A percentile compares a stretch with the other conserved stretches of the same genome.
Conservation (phyloP, 2,113 vertebrate species). For the Grallaria varia region DNA sequence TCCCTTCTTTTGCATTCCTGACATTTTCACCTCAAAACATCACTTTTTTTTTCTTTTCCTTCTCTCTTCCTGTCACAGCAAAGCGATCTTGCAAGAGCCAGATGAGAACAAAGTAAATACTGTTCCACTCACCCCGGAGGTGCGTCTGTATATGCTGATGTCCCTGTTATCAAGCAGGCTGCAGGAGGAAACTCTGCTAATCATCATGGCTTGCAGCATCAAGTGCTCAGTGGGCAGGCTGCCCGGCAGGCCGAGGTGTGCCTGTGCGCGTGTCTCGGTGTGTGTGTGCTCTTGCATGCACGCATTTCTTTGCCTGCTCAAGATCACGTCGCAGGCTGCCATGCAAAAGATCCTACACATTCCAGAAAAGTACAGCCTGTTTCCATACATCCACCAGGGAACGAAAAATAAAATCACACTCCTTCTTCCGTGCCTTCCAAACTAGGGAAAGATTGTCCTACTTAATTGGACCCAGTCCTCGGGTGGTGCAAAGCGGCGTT, state of each 20-base stretch:
- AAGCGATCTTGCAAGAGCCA: neutral
- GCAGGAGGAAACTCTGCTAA: constrained; percentile 18
- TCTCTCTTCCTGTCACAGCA: neutral
- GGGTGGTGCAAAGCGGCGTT: rapidly evolving
- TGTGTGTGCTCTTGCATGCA: neutral
- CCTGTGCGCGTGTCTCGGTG: neutral
- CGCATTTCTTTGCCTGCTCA: neutral
- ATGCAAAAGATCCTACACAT: neutral
- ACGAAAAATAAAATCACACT: neutral
- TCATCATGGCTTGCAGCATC: neutral
- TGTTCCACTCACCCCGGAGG: neutral
- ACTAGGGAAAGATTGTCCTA: neutral
- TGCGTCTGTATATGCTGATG: neutral
- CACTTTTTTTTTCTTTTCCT: neutral
- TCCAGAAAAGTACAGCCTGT: constrained; percentile 22
- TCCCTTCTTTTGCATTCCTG: neutral
- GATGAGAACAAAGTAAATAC: constrained; percentile 20
- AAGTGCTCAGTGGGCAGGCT: constrained; percentile 10
- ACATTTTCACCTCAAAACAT: neutral
- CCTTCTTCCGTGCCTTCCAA: neutral
- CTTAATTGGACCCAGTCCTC: neutral
- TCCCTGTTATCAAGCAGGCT: constrained; percentile 12
- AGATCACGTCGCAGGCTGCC: neutral
- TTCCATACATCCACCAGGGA: neutral
- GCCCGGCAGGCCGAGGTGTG: neutral